Evolutionary conservation across 1,140 invertebrate species (phyloP), one percentile per base, ranked within the genome.

Genomic region (Aricia agestis): DNA sequence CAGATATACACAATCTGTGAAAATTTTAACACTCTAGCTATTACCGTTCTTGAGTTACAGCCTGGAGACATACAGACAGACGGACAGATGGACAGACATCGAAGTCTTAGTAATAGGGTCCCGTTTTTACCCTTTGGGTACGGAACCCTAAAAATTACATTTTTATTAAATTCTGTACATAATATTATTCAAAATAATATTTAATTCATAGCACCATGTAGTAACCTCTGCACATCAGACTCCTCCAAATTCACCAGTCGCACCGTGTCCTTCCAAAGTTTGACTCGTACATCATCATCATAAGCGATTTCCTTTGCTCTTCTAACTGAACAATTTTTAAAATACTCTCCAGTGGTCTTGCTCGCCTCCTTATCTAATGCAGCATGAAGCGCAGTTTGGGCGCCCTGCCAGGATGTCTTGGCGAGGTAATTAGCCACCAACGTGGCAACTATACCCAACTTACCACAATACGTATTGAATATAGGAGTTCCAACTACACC

Each of bases 401-500:
- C 82, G 0, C 86, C 87, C 61, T 87, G 82, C 72, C 69, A 79
- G 1, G 84, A 81, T 17, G 80, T 78, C 42, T 85, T 85, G 58
- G 77, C 83, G 9, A 86, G 67, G 3, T 78, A 74, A 5, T 69
- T 67, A 11, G 75, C 75, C 13, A 82, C 52, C 66, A 79, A 77
- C 0, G 75, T 75, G 0, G 76, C 9, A 11, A 83, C 68, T 19
- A 32, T 67, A 7, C 75, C 83, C 9, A 76, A 68, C 5, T 74
- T 69, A n/a, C 70, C 52, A 5, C 78, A 77, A 6, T 70, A 19
- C 65, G 72, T 77, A 6, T 74, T 72, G 36, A 81, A 85, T 13
- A 89, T 82, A 10, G 93, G 92, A 0, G 95, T 95, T 10, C 91
- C 87, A 2, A 94, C 92, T 2, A 93, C 81, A 6, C 94, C 94